Evolutionary conservation across 1,140 invertebrate genomes (phyloP), one percentile per base, ranked within the genome.

Genomic region (Acromyrmex charruanus): DNA sequence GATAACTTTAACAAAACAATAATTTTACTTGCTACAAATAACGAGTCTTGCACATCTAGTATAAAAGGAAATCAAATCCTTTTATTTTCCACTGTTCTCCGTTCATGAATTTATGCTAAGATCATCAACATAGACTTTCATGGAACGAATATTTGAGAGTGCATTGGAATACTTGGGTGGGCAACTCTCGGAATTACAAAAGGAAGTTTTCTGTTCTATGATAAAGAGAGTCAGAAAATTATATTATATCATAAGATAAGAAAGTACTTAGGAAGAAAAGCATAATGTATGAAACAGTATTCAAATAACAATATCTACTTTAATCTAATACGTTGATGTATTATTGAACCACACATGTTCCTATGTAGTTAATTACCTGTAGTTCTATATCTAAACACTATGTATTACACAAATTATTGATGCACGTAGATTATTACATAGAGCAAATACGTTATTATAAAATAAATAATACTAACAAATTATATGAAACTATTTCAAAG

Each of bases 41-140:
- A 87, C 51, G 25, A 82, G 55, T 74, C 28, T 51, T 72, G 18
- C 31, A 44, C 53, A 18, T 87, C 88, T 85, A 35, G 53, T 75
- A 74, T 44, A 55, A 85, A 85, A 89, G 72, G 66, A 72, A 87
- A 85, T 69, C 58, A 74, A 59, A 85, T 58, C 53, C 39, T 89
- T 65, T 59, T 31, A 59, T 75, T 71, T 66, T 25, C 12, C 65
- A 18, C 14, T 25, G 28, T 77, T 61, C 55, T 44, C 18, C 31
- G 35, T 55, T 68, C 25, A 18, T 25, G 16, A 55, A 49, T 85
- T 88, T 88, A 79, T 77, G 39, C 4, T 44, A 21, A 51, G 44
- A 61, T 71, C 49, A 31, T 71, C 14, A 75, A 25, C 55, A 51
- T 44, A 7, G 16, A 82, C 18, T 61, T 72, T 35, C 21, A 39